Base-by-base conservation (phyloP, 2,797 vertebrate genomes). In the Onychomys leucogaster region DNA sequence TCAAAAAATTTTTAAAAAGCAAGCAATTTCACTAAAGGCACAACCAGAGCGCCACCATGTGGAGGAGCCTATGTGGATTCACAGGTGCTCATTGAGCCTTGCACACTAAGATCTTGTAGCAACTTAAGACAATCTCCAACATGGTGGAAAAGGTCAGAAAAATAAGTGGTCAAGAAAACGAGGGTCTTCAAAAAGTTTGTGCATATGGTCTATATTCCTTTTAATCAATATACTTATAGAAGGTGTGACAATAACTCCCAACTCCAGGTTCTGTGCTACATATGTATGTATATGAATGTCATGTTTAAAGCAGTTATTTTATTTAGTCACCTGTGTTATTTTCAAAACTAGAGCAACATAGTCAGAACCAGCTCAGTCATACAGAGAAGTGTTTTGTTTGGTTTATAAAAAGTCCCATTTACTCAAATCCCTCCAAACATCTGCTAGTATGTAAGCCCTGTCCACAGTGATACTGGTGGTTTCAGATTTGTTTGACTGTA, bases 1-100 rank as follows among this genome's bases (percentile, higher is more conserved):
- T 92, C 82, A 21, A 73, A 91, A n/a, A 83, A 43, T n/a, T n/a
- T n/a, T n/a, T n/a, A 81, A 87, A 85, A 90, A 0, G 32, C 86
- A 49, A 82, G 90, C 1, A 0, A 84, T 84, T 84, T 95, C 91
- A 94, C 85, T n/a, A 97, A 97, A 88, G 96, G 93, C 87, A 98
- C 98, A 90, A 97, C 98, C 92, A 97, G 96, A 97, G 98, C 93
- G 97, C 98, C 97, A 98, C 97, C 98, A 97, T 93, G 98, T 98
- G 98, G 98, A 63, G 16, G 61, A 97, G 94, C 27, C 84, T 92
- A 94, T 89, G 32, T 13, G 87, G 77, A 46, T 52, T n/a, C 21
- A 34, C 8, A 77, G 13, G 19, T 17, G 2, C 5, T 81, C 41
- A 32, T 16, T 16, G 52, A 43, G 13, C 17, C 46, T 89, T 63